phyloP scores from a whole-genome alignment of 2,113 vertebrate species.

The Sakesphorus luctuosus region DNA sequence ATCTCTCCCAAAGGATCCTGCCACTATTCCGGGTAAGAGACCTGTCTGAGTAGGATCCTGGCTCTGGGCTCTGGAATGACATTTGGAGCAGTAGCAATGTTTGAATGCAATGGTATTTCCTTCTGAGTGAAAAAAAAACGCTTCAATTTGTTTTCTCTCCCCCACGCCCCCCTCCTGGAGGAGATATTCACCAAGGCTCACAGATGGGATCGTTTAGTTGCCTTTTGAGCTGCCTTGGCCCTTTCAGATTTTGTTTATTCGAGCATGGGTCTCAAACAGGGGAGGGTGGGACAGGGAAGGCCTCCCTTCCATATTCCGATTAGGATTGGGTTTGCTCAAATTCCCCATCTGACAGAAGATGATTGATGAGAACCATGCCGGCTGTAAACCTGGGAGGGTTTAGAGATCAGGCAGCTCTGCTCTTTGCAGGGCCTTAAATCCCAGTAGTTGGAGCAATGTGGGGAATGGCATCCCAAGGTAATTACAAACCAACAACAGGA shows the following conservation, averaged over 20 bases:
- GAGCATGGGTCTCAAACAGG: constrained; percentile 46
- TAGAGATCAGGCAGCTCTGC: background rate
- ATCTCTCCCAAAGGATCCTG: constrained; percentile 14
- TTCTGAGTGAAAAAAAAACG: constrained; percentile 28
- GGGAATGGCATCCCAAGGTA: background rate
- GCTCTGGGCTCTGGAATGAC: background rate
- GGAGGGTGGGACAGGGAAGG: constrained; percentile 13
- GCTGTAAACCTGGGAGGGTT: constrained; percentile 28
- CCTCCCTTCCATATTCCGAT: constrained; percentile 25
- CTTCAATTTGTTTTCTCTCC: constrained; percentile 52
- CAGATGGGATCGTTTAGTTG: constrained; percentile 74
- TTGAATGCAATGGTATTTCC: constrained; percentile 53
- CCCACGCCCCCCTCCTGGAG: background rate
- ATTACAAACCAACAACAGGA: constrained; percentile 26
- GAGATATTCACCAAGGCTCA: constrained; percentile 60
- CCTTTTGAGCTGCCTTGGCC: constrained; percentile 66
- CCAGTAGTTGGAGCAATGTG: background rate
- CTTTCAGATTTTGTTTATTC: constrained; percentile 73
- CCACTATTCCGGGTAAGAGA: constrained; percentile 24
- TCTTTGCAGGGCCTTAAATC: constrained; percentile 3
- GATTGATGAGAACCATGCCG: constrained; percentile 40
- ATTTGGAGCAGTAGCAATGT: constrained; percentile 37
- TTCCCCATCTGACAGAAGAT: constrained; percentile 49
- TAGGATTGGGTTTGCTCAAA: constrained; percentile 20
- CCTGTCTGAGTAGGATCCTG: background rate